Evolutionary conservation across 1,140 invertebrate genomes (phyloP), one percentile per base, ranked within the genome.

Genomic region (Papilio helenus): DNA sequence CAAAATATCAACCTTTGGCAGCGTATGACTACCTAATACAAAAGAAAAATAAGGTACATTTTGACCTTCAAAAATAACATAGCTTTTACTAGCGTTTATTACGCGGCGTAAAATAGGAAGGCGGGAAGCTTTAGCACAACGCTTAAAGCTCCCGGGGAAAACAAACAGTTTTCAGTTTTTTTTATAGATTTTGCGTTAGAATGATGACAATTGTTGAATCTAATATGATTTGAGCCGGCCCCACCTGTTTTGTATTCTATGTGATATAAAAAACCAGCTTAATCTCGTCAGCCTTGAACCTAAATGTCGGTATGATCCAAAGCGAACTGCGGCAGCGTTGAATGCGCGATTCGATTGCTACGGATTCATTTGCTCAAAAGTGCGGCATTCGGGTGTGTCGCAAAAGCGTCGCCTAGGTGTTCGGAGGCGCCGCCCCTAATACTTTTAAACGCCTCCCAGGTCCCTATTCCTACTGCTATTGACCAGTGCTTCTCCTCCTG

Each of bases 391-490:
- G 88, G 88, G 89, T 91, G 90, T 92, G 89, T 91, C 89, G 89
- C 87, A 92, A 92, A 92, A 92, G 90, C 90, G 90, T 91, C 90
- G 88, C 89, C 90, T 90, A 90, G 92, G 89, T 92, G 89, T 90
- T 92, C 82, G 82, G 90, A 90, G 87, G 92, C 91, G 89, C 91
- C 90, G 89, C 89, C 44, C 3, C 39, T 42, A n/a, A n/a, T n/a
- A n/a, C n/a, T n/a, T n/a, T n/a, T n/a, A n/a, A n/a, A n/a, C n/a
- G n/a, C n/a, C n/a, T n/a, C n/a, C n/a, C n/a, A n/a, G n/a, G n/a
- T n/a, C n/a, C n/a, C n/a, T n/a, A n/a, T n/a, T n/a, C n/a, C n/a
- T n/a, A n/a, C n/a, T n/a, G n/a, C n/a, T n/a, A n/a, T n/a, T n/a
- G n/a, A n/a, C n/a, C n/a, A n/a, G n/a, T n/a, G n/a, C n/a, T n/a